Conservation (phyloP, 2,888 invertebrate species). For the Limnephilus auricula region DNA sequence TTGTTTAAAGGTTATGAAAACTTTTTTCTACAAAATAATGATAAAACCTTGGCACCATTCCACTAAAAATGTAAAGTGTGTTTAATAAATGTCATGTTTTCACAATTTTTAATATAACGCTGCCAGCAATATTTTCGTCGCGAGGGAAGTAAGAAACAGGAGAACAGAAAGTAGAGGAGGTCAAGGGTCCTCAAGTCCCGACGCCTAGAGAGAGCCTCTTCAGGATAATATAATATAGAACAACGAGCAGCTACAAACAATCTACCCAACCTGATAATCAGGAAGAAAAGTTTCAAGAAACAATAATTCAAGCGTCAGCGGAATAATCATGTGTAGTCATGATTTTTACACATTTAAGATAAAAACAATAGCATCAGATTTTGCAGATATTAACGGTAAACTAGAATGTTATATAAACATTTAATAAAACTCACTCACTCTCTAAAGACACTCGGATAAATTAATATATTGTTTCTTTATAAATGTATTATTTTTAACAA, state of each 20-base stretch:
- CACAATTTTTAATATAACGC: not conserved
- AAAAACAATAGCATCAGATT: too few relatives aligned
- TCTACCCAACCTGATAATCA: not conserved
- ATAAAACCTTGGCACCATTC: too few relatives aligned
- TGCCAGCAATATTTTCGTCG: not conserved
- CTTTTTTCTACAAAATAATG: too few relatives aligned
- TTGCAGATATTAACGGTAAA: too few relatives aligned
- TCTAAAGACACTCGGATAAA: too few relatives aligned
- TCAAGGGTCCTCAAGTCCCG: not conserved
- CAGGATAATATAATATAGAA: not conserved
- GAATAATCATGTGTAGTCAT: too few relatives aligned
- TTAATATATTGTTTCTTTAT: too few relatives aligned
- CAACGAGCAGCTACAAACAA: not conserved
- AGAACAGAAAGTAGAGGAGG: not conserved
- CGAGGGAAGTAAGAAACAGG: not conserved
- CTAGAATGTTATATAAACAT: too few relatives aligned
- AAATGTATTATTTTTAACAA: too few relatives aligned
- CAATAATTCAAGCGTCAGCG: not conserved
- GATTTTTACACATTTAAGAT: too few relatives aligned
- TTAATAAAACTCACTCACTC: too few relatives aligned
- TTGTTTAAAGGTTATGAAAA: too few relatives aligned
- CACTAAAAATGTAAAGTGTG: not conserved
- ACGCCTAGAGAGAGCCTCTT: conserved; percentile 16
- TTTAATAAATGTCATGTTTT: not conserved
- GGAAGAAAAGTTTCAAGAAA: not conserved